Percentiles rank a stretch among this genome's conserved stretches.
phyloP scores from a whole-genome alignment of 2,113 vertebrate genomes.

The Narcine bancroftii region DNA sequence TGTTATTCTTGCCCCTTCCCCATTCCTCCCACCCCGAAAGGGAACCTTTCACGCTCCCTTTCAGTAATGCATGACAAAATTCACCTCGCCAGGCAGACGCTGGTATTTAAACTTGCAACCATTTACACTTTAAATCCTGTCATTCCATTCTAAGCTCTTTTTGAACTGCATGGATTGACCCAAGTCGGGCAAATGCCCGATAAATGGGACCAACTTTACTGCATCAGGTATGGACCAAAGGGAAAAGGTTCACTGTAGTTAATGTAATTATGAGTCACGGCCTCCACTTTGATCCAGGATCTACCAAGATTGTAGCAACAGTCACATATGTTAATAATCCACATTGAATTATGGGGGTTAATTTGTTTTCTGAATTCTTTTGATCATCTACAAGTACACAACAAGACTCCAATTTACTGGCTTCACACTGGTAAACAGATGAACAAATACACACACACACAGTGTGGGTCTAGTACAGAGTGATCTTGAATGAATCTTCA shows the following conservation, averaged over 20 bases:
- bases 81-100: neutral
- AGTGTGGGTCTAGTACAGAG: too few species aligned
- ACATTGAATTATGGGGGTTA: neutral
- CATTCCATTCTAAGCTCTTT: slow-evolving; percentile 2
- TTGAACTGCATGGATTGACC: neutral
- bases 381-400: neutral
- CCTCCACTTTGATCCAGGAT: neutral
- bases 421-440: slow-evolving; percentile 13
- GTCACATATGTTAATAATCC: neutral
- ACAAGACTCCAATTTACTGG: slow-evolving; percentile 7
- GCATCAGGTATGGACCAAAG: neutral
- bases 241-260: neutral
- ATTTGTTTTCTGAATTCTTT: slow-evolving; percentile 9
- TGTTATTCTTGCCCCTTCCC: neutral
- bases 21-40: neutral
- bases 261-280: neutral
- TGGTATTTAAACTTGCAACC: neutral
- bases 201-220: neutral
- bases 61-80: neutral
- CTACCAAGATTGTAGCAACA: neutral
- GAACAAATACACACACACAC: too few species aligned
- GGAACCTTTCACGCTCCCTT: neutral
- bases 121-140: neutral
- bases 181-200: neutral
- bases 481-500: neutral